These are phyloP conservation scores for Cranoglanis bouderius DNA, from an alignment of 2,113 vertebrate species.

Conservation along the genomic window DNA sequence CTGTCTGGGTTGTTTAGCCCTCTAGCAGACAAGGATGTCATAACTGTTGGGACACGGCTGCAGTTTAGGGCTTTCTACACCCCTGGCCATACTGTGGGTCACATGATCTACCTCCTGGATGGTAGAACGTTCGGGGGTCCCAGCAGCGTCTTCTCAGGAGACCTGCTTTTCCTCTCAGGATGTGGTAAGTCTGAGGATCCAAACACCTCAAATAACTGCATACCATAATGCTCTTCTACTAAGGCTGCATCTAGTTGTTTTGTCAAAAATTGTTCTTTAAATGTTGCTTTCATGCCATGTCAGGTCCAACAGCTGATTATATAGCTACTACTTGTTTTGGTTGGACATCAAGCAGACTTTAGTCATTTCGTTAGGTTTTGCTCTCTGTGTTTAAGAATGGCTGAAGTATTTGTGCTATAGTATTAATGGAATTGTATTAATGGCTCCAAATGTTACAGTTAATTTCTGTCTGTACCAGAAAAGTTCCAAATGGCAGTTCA, in stretches of 20 bases:
- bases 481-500: not conserved
- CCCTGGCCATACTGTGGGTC: slow-evolving; percentile 93
- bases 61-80: slow-evolving; percentile 87
- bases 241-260: not conserved
- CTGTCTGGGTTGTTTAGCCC: slow-evolving; percentile 71
- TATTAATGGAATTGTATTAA: not conserved
- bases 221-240: not conserved
- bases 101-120: slow-evolving; percentile 92
- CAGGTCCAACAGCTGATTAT: not conserved
- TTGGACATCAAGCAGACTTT: not conserved
- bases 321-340: not conserved
- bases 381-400: not conserved
- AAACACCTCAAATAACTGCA: not conserved
- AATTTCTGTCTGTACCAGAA: not conserved
- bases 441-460: not conserved
- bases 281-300: not conserved
- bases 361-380: not conserved
- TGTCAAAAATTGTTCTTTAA: not conserved
- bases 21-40: slow-evolving; percentile 82
- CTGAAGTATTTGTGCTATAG: not conserved
- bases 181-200: slow-evolving; percentile 79
- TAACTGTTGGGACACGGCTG: slow-evolving; percentile 79
- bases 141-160: slow-evolving; percentile 91
- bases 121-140: slow-evolving; percentile 76
- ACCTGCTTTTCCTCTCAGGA: slow-evolving; percentile 94